These are phyloP conservation scores for Hemaris fuciformis DNA, from an alignment of 2,888 invertebrate species.

Conservation along the genomic window DNA sequence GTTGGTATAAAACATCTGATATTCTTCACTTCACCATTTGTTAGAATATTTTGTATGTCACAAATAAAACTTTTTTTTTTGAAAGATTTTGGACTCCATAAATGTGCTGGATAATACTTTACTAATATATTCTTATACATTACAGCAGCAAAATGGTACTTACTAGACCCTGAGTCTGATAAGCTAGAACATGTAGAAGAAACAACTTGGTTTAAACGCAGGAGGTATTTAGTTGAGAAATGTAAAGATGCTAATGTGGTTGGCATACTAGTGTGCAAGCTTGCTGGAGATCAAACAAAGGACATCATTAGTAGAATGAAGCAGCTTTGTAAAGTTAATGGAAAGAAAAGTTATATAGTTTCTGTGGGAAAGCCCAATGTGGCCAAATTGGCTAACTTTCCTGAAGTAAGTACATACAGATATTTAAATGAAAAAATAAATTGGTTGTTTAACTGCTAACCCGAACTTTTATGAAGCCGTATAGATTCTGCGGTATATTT, in stretches of 20 bases:
- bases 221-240: slow-evolving; percentile 93
- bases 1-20: no score
- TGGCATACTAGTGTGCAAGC: slow-evolving; percentile 95
- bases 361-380: slow-evolving; percentile 97
- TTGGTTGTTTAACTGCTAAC: not conserved
- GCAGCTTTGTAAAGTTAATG: slow-evolving; percentile 85
- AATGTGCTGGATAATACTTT: not conserved
- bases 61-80: no score
- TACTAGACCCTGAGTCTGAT: slow-evolving; percentile 71
- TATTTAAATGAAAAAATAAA: no score
- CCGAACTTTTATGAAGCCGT: not conserved
- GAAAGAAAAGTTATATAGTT: slow-evolving; percentile 94
- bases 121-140: slow-evolving; percentile 2
- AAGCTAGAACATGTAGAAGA: slow-evolving; percentile 65
- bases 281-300: slow-evolving; percentile 90
- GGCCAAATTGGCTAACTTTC: slow-evolving; percentile 97
- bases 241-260: slow-evolving; percentile 93
- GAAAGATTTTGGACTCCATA: not conserved
- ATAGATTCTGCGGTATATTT: no score
- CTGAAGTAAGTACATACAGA: slow-evolving; percentile 82
- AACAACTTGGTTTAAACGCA: slow-evolving; percentile 85
- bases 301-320: slow-evolving; percentile 88
- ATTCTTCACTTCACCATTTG: no score
- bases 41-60: no score
- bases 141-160: slow-evolving; percentile 80